Percentiles rank a stretch among this genome's conserved stretches.
phyloP scores from a whole-genome alignment of 2,113 vertebrate species.

The Dascyllus trimaculatus region DNA sequence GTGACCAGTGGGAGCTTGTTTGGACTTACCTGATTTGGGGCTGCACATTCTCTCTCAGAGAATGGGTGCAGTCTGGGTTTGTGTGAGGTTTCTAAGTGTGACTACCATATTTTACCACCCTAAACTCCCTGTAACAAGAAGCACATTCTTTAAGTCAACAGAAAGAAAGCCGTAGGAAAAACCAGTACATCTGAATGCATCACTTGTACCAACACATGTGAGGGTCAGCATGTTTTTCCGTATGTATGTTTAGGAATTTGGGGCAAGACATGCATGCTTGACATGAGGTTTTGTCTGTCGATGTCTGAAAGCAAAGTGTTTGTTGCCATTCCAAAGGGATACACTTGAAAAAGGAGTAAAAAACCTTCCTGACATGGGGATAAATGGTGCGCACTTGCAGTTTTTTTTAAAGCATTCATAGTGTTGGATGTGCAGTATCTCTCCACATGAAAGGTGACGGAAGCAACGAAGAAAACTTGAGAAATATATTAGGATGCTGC shows the following conservation, averaged over 20 bases:
- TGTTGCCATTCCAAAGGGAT: not conserved
- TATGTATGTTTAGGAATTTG: not conserved
- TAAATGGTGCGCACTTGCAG: not conserved
- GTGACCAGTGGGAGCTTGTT: not conserved
- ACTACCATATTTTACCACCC: not conserved
- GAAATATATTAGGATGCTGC: no score
- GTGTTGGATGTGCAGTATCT: not conserved
- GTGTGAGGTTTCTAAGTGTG: not conserved
- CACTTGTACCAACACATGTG: not conserved
- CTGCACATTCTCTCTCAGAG: not conserved
- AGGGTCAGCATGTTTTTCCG: not conserved
- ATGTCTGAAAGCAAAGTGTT: not conserved
- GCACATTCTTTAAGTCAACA: not conserved
- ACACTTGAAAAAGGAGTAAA: not conserved
- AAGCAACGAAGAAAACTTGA: no score
- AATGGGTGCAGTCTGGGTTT: not conserved
- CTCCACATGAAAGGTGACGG: no score
- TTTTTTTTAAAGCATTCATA: not conserved
- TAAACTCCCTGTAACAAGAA: conserved; percentile 9
- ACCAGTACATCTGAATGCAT: not conserved
- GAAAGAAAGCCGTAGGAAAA: not conserved
- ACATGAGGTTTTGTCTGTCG: no score
- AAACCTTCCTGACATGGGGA: no score
- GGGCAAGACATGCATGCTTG: not conserved
- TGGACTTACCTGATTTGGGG: not conserved